A percentile compares a stretch with the other conserved stretches of the same genome.
Conservation (phyloP, 2,113 vertebrate genomes). For the Erythrocebus patas region DNA sequence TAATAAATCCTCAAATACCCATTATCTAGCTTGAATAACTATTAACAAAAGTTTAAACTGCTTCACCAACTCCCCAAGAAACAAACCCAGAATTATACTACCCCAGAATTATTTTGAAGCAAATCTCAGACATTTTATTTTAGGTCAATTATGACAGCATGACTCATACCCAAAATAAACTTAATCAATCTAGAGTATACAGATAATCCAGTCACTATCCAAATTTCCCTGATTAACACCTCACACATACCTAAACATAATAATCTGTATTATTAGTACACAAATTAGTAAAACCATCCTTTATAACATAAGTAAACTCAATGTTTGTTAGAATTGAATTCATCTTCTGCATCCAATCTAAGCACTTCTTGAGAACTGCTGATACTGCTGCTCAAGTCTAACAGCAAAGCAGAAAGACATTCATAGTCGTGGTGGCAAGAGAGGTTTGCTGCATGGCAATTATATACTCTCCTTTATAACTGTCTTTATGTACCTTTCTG, state of each 20-base stretch:
- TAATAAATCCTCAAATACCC: background rate
- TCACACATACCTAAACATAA: background rate
- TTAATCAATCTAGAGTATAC: too few relatives aligned
- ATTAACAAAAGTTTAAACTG: background rate
- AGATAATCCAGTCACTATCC: too few relatives aligned
- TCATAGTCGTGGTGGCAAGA: background rate
- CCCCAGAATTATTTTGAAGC: background rate
- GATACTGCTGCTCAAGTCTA: background rate
- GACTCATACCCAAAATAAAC: too few relatives aligned
- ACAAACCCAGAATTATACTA: background rate
- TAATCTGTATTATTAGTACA: background rate
- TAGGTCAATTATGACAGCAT: too few relatives aligned
- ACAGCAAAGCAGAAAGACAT: background rate
- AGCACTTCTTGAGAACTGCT: background rate
- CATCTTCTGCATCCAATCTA: background rate
- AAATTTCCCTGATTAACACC: background rate
- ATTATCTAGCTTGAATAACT: background rate
- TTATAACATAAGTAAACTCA: background rate
- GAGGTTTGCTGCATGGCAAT: background rate
- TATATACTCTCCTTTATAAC: background rate
- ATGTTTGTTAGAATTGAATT: background rate
- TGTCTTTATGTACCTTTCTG: background rate
- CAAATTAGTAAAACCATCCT: background rate
- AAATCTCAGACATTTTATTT: background rate
- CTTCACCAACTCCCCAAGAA: background rate